These are phyloP conservation scores for Magallana nippona DNA, from an alignment of 2,888 invertebrate species.

Conservation along the genomic window DNA sequence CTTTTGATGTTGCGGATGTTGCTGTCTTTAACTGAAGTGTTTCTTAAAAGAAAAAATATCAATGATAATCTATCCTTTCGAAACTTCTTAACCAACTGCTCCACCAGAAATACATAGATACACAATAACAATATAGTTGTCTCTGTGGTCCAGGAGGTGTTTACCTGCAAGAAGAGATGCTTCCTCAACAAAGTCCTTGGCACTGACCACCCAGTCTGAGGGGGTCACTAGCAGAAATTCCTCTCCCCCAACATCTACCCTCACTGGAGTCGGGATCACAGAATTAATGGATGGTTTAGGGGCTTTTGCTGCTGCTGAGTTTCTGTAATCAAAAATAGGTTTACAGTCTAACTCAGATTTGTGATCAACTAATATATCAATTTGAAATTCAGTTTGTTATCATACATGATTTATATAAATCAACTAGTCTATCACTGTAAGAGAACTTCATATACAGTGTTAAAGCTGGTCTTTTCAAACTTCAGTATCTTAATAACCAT, in stretches of 20 bases:
- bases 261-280: slow-evolving; percentile 53
- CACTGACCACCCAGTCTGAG: not conserved
- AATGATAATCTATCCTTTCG: too few relatives aligned
- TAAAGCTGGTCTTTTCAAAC: too few relatives aligned
- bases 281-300: slow-evolving; percentile 19
- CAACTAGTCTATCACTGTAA: too few relatives aligned
- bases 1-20: not conserved
- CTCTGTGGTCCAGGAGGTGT: not conserved
- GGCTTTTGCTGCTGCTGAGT: slow-evolving; percentile 54
- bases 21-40: not conserved
- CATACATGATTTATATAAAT: too few relatives aligned
- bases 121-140: not conserved
- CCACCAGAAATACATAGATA: too few relatives aligned
- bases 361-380: too few relatives aligned
- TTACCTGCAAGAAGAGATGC: not conserved
- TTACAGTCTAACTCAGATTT: too few relatives aligned
- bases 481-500: too few relatives aligned
- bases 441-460: too few relatives aligned
- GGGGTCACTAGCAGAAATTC: not conserved
- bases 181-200: not conserved
- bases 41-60: not conserved
- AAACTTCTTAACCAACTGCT: too few relatives aligned
- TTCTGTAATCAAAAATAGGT: not conserved
- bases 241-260: not conserved
- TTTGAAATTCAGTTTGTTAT: too few relatives aligned